Percentiles rank a stretch among this genome's conserved stretches.
Evolutionary conservation across 2,113 vertebrate species (phyloP).

Genomic region (Coreoperca whiteheadi): DNA sequence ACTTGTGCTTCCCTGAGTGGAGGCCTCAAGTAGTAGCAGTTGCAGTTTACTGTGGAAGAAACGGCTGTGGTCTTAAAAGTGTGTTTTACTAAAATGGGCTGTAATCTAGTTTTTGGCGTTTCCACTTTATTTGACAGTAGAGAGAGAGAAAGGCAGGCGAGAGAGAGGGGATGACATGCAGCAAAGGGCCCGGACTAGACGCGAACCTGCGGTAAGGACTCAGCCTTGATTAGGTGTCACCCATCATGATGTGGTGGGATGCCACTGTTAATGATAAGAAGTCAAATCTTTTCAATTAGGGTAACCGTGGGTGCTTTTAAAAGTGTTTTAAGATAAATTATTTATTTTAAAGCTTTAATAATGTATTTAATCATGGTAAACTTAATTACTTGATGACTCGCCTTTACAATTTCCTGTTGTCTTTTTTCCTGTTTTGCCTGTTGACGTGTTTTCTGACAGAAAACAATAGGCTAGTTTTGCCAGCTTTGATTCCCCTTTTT

Average conservation of each 20-base stretch:
- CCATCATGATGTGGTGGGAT: no score
- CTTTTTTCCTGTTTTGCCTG: background rate
- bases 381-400: background rate
- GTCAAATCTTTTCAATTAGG: background rate
- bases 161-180: no score
- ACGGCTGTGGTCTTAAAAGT: background rate
- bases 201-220: no score
- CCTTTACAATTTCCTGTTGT: background rate
- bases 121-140: no score
- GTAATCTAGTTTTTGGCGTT: background rate
- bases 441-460: background rate
- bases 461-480: background rate
- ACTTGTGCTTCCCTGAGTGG: background rate
- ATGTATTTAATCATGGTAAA: background rate
- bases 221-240: no score
- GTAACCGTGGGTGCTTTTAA: background rate
- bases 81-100: background rate
- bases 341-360: slow-evolving; percentile 6
- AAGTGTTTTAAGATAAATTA: slow-evolving; percentile 5
- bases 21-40: background rate
- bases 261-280: no score
- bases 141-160: no score
- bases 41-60: background rate
- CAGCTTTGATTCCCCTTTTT: background rate
- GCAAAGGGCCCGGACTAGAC: no score